These are phyloP conservation scores for Pipistrellus nathusii DNA, from an alignment of 2,797 vertebrate genomes.

Conservation along the genomic window DNA sequence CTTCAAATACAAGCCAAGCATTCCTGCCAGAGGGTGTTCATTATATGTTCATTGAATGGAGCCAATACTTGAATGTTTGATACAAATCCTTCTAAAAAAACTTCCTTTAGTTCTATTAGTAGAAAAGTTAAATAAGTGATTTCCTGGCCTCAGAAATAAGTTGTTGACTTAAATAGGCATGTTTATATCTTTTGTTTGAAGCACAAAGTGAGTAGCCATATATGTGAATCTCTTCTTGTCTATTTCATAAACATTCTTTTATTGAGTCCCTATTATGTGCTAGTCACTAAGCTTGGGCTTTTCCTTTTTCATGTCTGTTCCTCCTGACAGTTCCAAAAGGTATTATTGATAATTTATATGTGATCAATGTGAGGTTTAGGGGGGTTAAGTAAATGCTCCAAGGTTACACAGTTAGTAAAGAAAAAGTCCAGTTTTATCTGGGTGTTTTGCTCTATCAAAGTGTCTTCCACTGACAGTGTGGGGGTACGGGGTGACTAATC, in stretches of 20 bases:
- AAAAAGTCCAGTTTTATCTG: neutral
- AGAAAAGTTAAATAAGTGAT: slow-evolving; percentile 24
- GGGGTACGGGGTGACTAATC: neutral
- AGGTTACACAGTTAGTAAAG: neutral
- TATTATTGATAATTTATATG: neutral
- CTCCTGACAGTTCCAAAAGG: neutral
- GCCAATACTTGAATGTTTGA: slow-evolving; percentile 8
- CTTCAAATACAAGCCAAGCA: slow-evolving; percentile 6
- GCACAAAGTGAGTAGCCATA: slow-evolving; percentile 12
- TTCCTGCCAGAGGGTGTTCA: neutral
- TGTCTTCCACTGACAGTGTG: neutral
- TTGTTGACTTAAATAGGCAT: neutral
- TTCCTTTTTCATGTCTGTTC: neutral
- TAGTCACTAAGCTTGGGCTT: neutral
- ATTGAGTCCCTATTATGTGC: neutral
- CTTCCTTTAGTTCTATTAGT: slow-evolving; percentile 33
- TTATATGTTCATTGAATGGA: slow-evolving; percentile 13
- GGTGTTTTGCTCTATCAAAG: neutral
- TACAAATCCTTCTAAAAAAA: slow-evolving; percentile 25
- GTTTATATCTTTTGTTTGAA: slow-evolving; percentile 20
- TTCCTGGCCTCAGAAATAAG: slow-evolving; percentile 53
- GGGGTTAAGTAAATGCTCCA: neutral
- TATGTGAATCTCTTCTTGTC: neutral
- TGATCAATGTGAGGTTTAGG: neutral
- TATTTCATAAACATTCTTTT: neutral